Evolutionary conservation across 2,888 invertebrate genomes (phyloP), one percentile per base, ranked within the genome.

Genomic region (Cephus runcator): DNA sequence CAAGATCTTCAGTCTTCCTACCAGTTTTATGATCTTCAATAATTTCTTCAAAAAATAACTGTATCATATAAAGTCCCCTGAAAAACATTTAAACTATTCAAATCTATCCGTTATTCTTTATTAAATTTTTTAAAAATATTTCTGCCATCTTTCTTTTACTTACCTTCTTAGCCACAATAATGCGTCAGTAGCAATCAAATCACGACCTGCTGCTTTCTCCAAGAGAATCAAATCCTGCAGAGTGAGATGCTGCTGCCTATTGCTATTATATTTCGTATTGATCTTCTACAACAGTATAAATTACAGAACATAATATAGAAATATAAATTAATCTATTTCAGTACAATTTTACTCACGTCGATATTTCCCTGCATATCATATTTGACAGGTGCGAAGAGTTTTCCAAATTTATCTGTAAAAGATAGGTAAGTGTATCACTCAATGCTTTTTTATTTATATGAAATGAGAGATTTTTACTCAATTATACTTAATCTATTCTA

Each of bases 331-430:
- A 33, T 71, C 12, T 15, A 6, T 71, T 71, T 33, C 71, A 71
- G 71, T 34, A 71, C 33, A 71, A 71, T 33, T 30, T 33, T 82
- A 91, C 93, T 93, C 92, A 96, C 96, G 89, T 94, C 93, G 83
- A 96, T 94, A 91, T 96, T 96, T 85, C 95, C 95, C 92, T 94
- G 94, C 94, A 97, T 95, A 87, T 97, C 96, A 90, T 93, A 94
- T 86, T 94, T 95, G 69, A 96, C 95, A 35, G 96, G 95, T 73
- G 94, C 93, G 91, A 96, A 96, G 30, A 95, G 92, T 91, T 94
- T 95, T 76, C 96, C 96, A 88, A 96, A 94, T 84, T 94, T 93
- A 87, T 96, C 96, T 96, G 92, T 83, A 93, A 93, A 4, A 23
- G 56, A 56, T 56, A 40, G 4, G 6, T 15, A 40, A 56, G 23